Percentiles rank a stretch among this genome's conserved stretches.
Evolutionary conservation across 2,888 invertebrate species (phyloP).

Genomic region (Gymnosoma rotundatum): DNA sequence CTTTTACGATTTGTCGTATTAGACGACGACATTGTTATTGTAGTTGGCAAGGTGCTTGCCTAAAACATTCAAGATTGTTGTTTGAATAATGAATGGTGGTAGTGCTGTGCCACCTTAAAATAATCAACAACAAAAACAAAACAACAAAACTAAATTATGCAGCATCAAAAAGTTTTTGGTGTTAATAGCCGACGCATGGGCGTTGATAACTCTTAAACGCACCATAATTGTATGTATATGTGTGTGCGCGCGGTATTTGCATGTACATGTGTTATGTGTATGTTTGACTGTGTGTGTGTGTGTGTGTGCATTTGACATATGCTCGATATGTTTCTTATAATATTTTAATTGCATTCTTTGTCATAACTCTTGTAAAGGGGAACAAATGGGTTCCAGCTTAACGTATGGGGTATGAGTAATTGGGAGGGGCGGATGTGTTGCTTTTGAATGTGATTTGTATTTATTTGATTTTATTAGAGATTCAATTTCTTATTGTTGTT

Average conservation of each 20-base stretch:
- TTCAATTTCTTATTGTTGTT: constrained; percentile 15
- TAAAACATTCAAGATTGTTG: constrained; percentile 54
- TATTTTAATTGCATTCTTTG: constrained; percentile 60
- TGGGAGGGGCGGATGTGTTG: background rate
- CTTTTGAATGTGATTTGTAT: constrained; percentile 12
- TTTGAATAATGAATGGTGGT: constrained; percentile 55
- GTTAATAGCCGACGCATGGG: constrained; percentile 70
- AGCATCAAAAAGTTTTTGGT: constrained; percentile 68
- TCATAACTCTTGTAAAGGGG: constrained; percentile 29
- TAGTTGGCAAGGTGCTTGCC: constrained; percentile 64
- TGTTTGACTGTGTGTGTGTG: background rate
- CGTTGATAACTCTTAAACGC: constrained; percentile 63
- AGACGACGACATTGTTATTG: constrained; percentile 24
- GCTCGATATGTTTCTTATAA: constrained; percentile 50
- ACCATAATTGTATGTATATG: background rate
- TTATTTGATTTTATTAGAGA: constrained; percentile 56
- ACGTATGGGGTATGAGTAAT: constrained; percentile 1
- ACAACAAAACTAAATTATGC: constrained; percentile 44
- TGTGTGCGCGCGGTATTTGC: constrained; percentile 1
- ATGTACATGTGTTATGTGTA: constrained; percentile 1
- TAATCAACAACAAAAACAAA: constrained; percentile 13
- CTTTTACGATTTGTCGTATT: constrained; percentile 41
- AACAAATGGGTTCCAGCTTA: constrained; percentile 27
- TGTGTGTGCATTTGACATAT: background rate
- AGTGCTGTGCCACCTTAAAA: constrained; percentile 64